Evolutionary conservation across 1,140 invertebrate species (phyloP), one percentile per base, ranked within the genome.

Genomic region (Drosophila kohkoa): DNA sequence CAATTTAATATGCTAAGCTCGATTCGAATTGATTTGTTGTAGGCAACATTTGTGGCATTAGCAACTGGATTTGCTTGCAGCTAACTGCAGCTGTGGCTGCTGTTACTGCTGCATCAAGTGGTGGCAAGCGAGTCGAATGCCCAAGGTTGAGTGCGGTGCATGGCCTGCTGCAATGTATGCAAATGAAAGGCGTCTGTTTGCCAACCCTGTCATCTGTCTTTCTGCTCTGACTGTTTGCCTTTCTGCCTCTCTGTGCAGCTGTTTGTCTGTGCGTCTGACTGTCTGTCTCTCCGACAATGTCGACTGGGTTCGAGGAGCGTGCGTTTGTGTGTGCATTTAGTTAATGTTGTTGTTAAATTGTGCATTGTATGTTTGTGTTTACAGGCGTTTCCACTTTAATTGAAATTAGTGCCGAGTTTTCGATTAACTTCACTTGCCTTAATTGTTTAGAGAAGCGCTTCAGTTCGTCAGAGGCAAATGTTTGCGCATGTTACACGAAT

Each of bases 391-490:
- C 72, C 79, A 79, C 72, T 90, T 90, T 89, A 89, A 89, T 89
- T 89, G 86, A 86, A 89, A 89, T 90, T 90, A 89, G 81, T 90
- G 86, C 51, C 55, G 65, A 76, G 72, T 69, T 85, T 79, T 88
- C 87, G 75, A 83, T 89, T 83, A 89, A 54, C 35, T 38, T 38
- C 70, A 62, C 69, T 55, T 67, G 72, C 70, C 77, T 79, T 16
- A 16, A 45, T 30, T 64, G 63, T 69, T 81, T 86, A 48, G 32
- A 45, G 57, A 57, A 57, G 51, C 20, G 48, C 32, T 68, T 45
- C 41, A 7, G n/a, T 41, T 60, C 46, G 64, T n/a, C 51, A 48
- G 48, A 8, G n/a, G 28, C 41, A 66, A 78, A 75, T 75, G 70
- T 86, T 78, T 73, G 67, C 13, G 35, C 54, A 43, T n/a, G 20